phyloP scores from a whole-genome alignment of 2,113 vertebrate species.

The Nematolebias whitei region DNA sequence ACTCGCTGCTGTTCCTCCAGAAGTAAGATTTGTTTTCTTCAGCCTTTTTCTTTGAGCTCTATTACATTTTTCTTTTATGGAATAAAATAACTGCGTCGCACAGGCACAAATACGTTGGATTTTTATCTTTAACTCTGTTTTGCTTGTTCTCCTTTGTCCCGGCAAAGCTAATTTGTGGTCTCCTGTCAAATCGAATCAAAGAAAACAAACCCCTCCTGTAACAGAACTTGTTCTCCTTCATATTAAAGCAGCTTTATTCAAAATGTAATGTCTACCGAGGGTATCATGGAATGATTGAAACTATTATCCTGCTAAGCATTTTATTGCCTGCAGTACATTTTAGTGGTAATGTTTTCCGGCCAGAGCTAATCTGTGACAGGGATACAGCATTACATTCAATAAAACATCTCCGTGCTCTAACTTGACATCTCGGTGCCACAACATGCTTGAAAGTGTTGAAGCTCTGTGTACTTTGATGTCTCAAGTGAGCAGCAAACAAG shows the following conservation, averaged over 20 bases:
- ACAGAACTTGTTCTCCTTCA: slow-evolving; percentile 12
- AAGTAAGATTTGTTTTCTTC: too few relatives aligned
- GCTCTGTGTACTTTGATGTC: slow-evolving; percentile 20
- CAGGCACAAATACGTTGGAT: slow-evolving; percentile 3
- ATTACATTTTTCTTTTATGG: slow-evolving; percentile 3
- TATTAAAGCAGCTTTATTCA: slow-evolving; percentile 30
- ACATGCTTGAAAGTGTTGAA: slow-evolving; percentile 10
- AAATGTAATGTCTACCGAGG: slow-evolving; percentile 23
- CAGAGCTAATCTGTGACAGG: slow-evolving; percentile 8
- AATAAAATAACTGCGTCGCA: slow-evolving; percentile 14
- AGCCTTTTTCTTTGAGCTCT: too few relatives aligned
- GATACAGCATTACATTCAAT: slow-evolving; percentile 16
- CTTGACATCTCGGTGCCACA: slow-evolving; percentile 31
- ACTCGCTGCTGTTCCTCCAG: not conserved
- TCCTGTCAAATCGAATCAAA: slow-evolving; percentile 33
- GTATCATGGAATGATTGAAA: slow-evolving; percentile 32
- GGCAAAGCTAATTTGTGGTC: slow-evolving; percentile 13
- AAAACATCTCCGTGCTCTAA: slow-evolving; percentile 30
- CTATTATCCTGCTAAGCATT: slow-evolving; percentile 33
- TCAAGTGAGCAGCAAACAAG: slow-evolving; percentile 32
- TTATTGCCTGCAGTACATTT: slow-evolving; percentile 39
- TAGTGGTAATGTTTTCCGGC: slow-evolving; percentile 28
- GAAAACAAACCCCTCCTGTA: slow-evolving; percentile 15
- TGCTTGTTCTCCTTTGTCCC: slow-evolving; percentile 1
- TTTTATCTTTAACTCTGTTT: slow-evolving; percentile 12